phyloP scores from a whole-genome alignment of 1,140 invertebrate genomes.

The Aphelinus certus region DNA sequence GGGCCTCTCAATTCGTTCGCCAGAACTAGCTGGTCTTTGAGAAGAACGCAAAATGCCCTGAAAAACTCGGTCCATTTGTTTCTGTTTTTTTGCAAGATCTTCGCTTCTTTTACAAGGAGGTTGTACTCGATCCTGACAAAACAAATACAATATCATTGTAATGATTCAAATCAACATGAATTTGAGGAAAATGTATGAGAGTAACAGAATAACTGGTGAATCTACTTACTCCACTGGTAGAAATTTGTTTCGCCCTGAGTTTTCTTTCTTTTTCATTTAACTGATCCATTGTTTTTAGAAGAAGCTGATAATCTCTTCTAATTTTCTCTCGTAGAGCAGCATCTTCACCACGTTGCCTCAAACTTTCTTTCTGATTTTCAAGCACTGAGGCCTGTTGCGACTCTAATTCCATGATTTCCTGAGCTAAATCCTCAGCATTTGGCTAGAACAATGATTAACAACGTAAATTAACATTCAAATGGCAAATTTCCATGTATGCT shows the following conservation, averaged over 20 bases:
- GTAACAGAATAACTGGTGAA: neutral
- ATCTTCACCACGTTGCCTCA: constrained; percentile 60
- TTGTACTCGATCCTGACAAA: constrained; percentile 36
- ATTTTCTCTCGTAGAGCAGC: constrained; percentile 64
- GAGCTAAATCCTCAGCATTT: constrained; percentile 56
- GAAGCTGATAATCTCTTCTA: constrained; percentile 62
- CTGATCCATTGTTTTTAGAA: constrained; percentile 60
- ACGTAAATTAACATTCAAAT: too few species aligned
- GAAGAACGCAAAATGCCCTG: constrained; percentile 45
- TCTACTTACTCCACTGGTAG: constrained; percentile 45
- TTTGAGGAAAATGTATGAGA: neutral
- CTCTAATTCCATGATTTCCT: constrained; percentile 47
- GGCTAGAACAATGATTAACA: constrained; percentile 42
- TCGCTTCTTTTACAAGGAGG: constrained; percentile 46
- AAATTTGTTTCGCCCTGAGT: constrained; percentile 53
- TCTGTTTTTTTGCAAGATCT: constrained; percentile 47
- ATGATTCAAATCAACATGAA: neutral
- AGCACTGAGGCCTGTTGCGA: constrained; percentile 39
- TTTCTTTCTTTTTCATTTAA: constrained; percentile 54
- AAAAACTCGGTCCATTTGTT: constrained; percentile 52
- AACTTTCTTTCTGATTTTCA: constrained; percentile 46
- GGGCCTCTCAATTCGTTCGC: constrained; percentile 44
- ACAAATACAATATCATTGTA: constrained; percentile 7
- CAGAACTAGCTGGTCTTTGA: neutral
- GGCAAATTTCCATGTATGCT: too few species aligned